Conservation (phyloP, 2,888 invertebrate genomes). For the Thelaira solivaga region DNA sequence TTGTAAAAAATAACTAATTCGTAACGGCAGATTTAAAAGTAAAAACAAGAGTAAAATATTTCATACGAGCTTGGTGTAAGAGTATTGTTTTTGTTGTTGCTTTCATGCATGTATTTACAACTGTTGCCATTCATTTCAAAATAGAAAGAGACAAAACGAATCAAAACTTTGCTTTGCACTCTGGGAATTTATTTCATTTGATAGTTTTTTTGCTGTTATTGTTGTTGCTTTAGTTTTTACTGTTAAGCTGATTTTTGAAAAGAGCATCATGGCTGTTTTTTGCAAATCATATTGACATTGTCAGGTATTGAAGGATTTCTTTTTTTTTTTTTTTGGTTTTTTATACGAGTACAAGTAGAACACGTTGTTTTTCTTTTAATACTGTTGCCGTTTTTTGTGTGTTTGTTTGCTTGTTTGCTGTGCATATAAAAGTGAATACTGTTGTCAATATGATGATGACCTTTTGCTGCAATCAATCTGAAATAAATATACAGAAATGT, state of each 20-base stretch:
- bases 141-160: neutral
- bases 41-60: neutral
- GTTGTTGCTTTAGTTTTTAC: neutral
- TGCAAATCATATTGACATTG: conserved; percentile 57
- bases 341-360: neutral
- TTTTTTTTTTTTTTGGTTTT: neutral
- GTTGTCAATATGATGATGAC: conserved; percentile 51
- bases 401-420: neutral
- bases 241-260: conserved; percentile 9
- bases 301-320: conserved; percentile 49
- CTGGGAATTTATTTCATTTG: neutral
- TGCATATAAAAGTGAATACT: conserved; percentile 6
- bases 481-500: conserved; percentile 37
- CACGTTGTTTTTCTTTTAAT: neutral
- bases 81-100: neutral
- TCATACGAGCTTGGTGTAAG: neutral
- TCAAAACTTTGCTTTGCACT: neutral
- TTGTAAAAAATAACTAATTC: neutral
- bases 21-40: neutral
- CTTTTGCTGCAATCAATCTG: conserved; percentile 52
- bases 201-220: neutral
- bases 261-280: conserved; percentile 8
- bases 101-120: conserved; percentile 14
- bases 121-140: conserved; percentile 27
- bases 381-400: neutral